A percentile compares a stretch with the other conserved stretches of the same genome.
These are phyloP conservation scores for Pseudochirops corinnae DNA, from an alignment of 2,797 vertebrate species.

Conservation along the genomic window DNA sequence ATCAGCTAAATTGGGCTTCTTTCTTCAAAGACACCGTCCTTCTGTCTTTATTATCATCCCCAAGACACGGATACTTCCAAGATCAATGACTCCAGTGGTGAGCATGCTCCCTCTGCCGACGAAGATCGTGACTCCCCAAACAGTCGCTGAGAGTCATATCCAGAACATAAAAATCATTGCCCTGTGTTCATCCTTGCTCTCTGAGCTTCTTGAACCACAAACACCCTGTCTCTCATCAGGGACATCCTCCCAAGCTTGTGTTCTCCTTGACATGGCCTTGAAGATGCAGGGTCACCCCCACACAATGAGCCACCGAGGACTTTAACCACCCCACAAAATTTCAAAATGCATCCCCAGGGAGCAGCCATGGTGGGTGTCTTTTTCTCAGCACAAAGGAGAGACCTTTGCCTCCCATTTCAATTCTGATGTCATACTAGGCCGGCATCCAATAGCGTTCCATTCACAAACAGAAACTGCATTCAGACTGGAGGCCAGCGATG, in stretches of 20 bases:
- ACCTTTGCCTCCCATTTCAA: slow-evolving; percentile 8
- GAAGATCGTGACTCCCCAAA: background rate
- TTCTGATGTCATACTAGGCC: slow-evolving; percentile 41
- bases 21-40: background rate
- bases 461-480: slow-evolving; percentile 27
- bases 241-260: background rate
- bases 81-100: background rate
- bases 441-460: slow-evolving; percentile 18
- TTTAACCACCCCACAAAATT: background rate
- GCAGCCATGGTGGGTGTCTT: slow-evolving; percentile 2
- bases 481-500: slow-evolving; percentile 37
- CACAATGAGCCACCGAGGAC: background rate
- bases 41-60: slow-evolving; percentile 15
- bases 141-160: background rate
- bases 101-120: background rate
- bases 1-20: background rate
- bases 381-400: background rate
- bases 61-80: background rate
- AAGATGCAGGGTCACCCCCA: background rate
- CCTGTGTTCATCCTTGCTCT: background rate
- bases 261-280: background rate
- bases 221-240: background rate
- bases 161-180: background rate
- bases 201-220: background rate
- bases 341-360: slow-evolving; percentile 30